Evolutionary conservation across 2,113 vertebrate genomes (phyloP).

Genomic region (Steatornis caripensis): DNA sequence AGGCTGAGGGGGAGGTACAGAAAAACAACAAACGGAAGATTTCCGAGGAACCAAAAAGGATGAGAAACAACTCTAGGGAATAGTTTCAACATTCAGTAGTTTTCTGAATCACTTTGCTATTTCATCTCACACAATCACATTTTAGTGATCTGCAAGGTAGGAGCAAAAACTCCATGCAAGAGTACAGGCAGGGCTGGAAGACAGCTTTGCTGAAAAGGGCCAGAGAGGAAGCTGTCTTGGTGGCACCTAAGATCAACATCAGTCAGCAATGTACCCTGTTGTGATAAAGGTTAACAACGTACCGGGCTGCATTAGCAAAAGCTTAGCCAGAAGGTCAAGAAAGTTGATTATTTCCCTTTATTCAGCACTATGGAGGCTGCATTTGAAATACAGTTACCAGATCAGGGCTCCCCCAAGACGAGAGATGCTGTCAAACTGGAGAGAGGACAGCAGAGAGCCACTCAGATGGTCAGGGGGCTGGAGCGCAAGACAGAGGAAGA

Average conservation of each 20-base stretch:
- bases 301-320: slow-evolving; percentile 4
- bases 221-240: background rate
- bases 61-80: background rate
- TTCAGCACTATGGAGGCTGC: background rate
- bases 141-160: background rate
- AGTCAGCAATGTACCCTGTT: background rate
- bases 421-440: background rate
- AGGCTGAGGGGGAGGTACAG: background rate
- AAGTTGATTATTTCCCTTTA: background rate
- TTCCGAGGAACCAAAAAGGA: background rate
- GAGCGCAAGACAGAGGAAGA: background rate
- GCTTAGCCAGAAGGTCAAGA: background rate
- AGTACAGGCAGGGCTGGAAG: background rate
- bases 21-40: background rate
- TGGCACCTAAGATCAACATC: background rate
- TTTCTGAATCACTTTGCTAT: background rate
- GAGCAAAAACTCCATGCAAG: background rate
- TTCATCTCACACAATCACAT: background rate
- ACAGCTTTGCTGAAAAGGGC: background rate
- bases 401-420: background rate
- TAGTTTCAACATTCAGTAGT: background rate
- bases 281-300: background rate
- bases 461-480: background rate
- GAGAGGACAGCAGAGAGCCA: background rate
- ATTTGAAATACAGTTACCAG: background rate